Conservation (phyloP, 2,113 vertebrate species). For the Holacanthus passer region DNA sequence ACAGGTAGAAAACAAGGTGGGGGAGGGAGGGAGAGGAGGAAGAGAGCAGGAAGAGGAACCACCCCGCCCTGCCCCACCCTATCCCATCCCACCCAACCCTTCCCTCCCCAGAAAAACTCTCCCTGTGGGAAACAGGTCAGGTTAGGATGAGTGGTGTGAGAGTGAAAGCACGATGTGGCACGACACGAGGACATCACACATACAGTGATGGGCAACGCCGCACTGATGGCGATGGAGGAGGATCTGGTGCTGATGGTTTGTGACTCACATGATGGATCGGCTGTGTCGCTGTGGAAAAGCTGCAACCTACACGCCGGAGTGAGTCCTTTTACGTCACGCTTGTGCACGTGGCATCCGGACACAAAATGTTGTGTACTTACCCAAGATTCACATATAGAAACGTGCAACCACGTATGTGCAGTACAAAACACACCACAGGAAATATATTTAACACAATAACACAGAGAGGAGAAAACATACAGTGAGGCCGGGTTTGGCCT, state of each 20-base stretch:
- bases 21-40: constrained; percentile 44
- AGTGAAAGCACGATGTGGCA: constrained; percentile 44
- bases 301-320: constrained; percentile 32
- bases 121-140: constrained; percentile 69
- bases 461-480: constrained; percentile 8
- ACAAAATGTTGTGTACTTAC: constrained; percentile 67
- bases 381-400: constrained; percentile 47
- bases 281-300: constrained; percentile 22
- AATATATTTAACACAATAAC: constrained; percentile 31
- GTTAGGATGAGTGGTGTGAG: constrained; percentile 65
- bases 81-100: constrained; percentile 24
- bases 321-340: constrained; percentile 16
- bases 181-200: constrained; percentile 41
- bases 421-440: constrained; percentile 13
- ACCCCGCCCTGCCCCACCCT: constrained; percentile 33
- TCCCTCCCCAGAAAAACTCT: neutral
- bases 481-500: constrained; percentile 8
- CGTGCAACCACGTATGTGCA: constrained; percentile 46
- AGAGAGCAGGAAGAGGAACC: constrained; percentile 59
- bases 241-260: constrained; percentile 51
- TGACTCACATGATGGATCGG: constrained; percentile 59
- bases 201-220: constrained; percentile 38
- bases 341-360: constrained; percentile 28
- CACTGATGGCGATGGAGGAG: constrained; percentile 55
- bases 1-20: constrained; percentile 66